Conservation (phyloP, 2,113 vertebrate species). For the Desmodus rotundus region DNA sequence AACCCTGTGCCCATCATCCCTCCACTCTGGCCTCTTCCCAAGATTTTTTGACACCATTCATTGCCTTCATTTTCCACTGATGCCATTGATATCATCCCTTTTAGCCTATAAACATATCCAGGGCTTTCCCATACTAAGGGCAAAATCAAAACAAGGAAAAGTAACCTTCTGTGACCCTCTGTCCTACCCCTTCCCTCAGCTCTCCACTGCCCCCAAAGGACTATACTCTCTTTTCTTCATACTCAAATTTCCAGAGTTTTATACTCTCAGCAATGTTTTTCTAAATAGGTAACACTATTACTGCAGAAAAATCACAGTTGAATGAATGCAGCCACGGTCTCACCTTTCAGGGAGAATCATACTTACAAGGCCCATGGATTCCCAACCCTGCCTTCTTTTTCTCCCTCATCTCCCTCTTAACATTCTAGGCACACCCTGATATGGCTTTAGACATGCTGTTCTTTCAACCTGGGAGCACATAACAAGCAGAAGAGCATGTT, state of each 20-base stretch:
- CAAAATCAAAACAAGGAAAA: background rate
- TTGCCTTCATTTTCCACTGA: background rate
- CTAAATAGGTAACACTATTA: background rate
- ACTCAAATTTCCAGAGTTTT: background rate
- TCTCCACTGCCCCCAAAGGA: background rate
- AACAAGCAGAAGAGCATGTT: background rate
- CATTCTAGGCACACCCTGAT: background rate
- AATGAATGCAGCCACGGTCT: background rate
- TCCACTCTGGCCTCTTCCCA: background rate
- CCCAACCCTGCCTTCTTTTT: background rate
- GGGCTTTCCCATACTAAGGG: background rate
- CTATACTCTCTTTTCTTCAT: background rate
- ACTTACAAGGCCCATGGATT: background rate
- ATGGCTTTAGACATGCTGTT: background rate
- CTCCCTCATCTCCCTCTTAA: background rate
- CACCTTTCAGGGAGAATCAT: background rate
- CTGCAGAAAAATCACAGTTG: background rate
- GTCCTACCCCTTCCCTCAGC: background rate
- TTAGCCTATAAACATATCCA: background rate
- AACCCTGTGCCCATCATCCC: background rate
- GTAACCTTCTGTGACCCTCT: background rate
- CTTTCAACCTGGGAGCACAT: background rate
- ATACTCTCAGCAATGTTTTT: background rate
- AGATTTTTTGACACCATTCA: background rate
- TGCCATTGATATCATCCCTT: background rate